Conservation (phyloP, 2,888 invertebrate genomes). For the Dascillus cervinus region DNA sequence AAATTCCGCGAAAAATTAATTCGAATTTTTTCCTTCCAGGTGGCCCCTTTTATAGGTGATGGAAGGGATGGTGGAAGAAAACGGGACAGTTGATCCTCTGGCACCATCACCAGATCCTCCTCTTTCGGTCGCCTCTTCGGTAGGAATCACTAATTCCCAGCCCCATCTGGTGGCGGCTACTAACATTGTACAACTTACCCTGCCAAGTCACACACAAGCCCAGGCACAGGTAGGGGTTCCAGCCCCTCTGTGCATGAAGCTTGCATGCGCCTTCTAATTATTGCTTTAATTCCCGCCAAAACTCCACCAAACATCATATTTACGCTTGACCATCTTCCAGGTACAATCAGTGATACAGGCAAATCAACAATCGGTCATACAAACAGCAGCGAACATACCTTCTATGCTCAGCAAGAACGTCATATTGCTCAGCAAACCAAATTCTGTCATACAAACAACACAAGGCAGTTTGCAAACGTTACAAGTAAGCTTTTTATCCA, state of each 20-base stretch:
- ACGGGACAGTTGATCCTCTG: constrained; percentile 60
- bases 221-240: constrained; percentile 54
- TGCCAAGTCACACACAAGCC: constrained; percentile 56
- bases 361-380: constrained; percentile 92
- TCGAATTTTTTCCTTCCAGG: constrained; percentile 27
- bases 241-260: constrained; percentile 25
- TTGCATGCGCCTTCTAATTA: not conserved
- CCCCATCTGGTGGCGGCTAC: constrained; percentile 51
- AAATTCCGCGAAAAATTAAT: too few relatives aligned
- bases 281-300: not conserved
- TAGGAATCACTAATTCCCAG: constrained; percentile 43
- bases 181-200: constrained; percentile 82
- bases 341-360: constrained; percentile 95
- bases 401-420: constrained; percentile 83
- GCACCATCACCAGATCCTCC: constrained; percentile 48
- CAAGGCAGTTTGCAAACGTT: constrained; percentile 80
- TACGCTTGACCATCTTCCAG: constrained; percentile 45
- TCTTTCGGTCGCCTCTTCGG: constrained; percentile 51
- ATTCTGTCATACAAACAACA: constrained; percentile 87
- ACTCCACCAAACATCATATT: not conserved
- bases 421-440: constrained; percentile 82
- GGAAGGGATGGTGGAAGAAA: constrained; percentile 92
- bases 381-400: constrained; percentile 80
- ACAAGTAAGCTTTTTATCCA: constrained; percentile 55
- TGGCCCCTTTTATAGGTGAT: constrained; percentile 51